phyloP scores from a whole-genome alignment of 2,113 vertebrate genomes.

The Lophotis ruficrista region DNA sequence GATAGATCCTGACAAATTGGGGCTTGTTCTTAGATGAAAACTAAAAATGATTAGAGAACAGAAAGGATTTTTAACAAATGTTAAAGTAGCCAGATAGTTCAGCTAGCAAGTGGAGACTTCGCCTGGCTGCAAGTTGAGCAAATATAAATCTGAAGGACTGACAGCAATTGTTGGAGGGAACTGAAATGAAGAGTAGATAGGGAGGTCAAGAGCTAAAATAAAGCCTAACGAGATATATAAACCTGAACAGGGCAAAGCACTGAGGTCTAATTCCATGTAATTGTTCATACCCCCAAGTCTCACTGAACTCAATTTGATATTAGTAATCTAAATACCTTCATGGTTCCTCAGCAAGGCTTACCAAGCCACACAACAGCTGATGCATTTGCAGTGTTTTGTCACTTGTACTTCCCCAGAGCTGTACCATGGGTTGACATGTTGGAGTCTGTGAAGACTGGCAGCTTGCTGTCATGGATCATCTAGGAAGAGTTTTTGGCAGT shows the following conservation, averaged over 20 bases:
- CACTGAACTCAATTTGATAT: neutral
- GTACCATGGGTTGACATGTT: neutral
- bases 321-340: neutral
- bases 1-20: constrained; percentile 16
- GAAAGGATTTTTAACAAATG: neutral
- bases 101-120: neutral
- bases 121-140: neutral
- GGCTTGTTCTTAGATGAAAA: neutral
- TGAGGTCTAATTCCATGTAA: neutral
- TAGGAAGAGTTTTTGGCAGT: neutral
- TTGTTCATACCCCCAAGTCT: neutral
- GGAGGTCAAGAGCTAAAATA: neutral
- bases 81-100: neutral
- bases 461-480: neutral
- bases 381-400: neutral
- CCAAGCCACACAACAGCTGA: neutral
- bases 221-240: neutral
- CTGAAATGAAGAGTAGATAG: neutral
- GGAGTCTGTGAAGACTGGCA: neutral
- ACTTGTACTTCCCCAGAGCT: neutral
- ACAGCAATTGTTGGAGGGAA: neutral
- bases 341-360: neutral
- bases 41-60: neutral
- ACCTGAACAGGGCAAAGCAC: neutral
- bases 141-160: neutral